These are phyloP conservation scores for Nasonia longicornis DNA, from an alignment of 1,140 invertebrate genomes.

Conservation along the genomic window DNA sequence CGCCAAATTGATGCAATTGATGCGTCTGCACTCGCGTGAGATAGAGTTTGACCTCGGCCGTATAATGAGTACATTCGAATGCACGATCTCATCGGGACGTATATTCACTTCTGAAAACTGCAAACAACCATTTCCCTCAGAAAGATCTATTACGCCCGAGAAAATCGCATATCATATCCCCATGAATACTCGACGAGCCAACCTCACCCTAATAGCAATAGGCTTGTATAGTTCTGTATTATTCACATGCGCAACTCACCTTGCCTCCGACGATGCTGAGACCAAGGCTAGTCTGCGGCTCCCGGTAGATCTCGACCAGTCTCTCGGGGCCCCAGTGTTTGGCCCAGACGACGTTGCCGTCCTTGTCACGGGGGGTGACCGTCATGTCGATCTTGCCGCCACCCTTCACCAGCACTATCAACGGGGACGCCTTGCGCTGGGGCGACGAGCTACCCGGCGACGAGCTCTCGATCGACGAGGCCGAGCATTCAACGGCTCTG, in stretches of 20 bases:
- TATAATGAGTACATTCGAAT: too few relatives aligned
- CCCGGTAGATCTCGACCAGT: constrained; percentile 79
- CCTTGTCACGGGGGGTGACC: constrained; percentile 65
- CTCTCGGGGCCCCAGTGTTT: constrained; percentile 92
- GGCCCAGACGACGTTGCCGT: constrained; percentile 70
- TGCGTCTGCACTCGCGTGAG: too few relatives aligned
- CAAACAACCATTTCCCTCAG: too few relatives aligned
- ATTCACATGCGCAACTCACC: constrained; percentile 67
- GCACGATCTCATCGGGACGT: too few relatives aligned
- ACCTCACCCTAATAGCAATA: too few relatives aligned
- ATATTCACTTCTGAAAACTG: too few relatives aligned
- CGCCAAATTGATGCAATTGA: too few relatives aligned
- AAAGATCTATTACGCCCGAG: too few relatives aligned
- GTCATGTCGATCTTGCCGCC: constrained; percentile 63
- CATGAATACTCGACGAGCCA: too few relatives aligned
- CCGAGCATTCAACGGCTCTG: constrained; percentile 33
- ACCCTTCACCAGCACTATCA: constrained; percentile 56
- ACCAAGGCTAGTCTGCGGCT: constrained; percentile 83
- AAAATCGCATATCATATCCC: too few relatives aligned
- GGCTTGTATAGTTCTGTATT: too few relatives aligned
- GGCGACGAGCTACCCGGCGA: constrained; percentile 45
- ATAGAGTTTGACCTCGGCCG: too few relatives aligned
- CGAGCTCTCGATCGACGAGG: constrained; percentile 45
- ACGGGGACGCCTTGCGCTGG: constrained; percentile 8
- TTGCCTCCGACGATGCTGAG: constrained; percentile 98